Percentiles rank a stretch among this genome's conserved stretches.
Evolutionary conservation across 2,888 invertebrate genomes (phyloP).

Genomic region (Bhutanitis thaidina): DNA sequence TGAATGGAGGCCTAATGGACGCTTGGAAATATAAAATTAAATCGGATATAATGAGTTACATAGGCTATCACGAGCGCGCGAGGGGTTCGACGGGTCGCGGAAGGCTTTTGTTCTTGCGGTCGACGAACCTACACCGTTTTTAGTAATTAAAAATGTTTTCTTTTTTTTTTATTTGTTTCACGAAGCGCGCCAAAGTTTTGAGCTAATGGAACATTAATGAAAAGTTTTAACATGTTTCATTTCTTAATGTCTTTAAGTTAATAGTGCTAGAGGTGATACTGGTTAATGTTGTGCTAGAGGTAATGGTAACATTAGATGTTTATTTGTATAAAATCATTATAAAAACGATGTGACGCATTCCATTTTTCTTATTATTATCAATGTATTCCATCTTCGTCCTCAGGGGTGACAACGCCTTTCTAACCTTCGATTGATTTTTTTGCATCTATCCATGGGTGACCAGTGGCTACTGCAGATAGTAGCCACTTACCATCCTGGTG

Average conservation of each 20-base stretch:
- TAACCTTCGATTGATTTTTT: too few relatives aligned
- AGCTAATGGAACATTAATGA: constrained; percentile 35
- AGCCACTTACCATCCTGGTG: too few relatives aligned
- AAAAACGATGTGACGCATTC: too few relatives aligned
- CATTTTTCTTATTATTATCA: too few relatives aligned
- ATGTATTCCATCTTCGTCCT: too few relatives aligned
- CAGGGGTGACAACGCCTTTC: too few relatives aligned
- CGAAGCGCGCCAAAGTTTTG: constrained; percentile 26
- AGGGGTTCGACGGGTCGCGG: constrained; percentile 48
- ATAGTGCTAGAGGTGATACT: constrained; percentile 10
- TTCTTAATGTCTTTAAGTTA: constrained; percentile 24
- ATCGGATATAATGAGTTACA: constrained; percentile 66
- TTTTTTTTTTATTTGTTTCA: constrained; percentile 38
- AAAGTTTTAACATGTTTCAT: constrained; percentile 26
- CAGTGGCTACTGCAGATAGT: too few relatives aligned
- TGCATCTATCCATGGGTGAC: too few relatives aligned
- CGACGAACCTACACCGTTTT: constrained; percentile 44
- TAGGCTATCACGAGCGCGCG: constrained; percentile 49
- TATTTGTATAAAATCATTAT: too few relatives aligned
- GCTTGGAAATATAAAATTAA: constrained; percentile 69
- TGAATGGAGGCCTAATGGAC: constrained; percentile 67
- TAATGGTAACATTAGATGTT: too few relatives aligned
- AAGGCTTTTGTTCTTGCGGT: constrained; percentile 57
- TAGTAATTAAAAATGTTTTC: constrained; percentile 58
- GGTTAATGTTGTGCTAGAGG: constrained; percentile 3